Base-by-base conservation (phyloP, 2,113 vertebrate species). In the Alectura lathami region DNA sequence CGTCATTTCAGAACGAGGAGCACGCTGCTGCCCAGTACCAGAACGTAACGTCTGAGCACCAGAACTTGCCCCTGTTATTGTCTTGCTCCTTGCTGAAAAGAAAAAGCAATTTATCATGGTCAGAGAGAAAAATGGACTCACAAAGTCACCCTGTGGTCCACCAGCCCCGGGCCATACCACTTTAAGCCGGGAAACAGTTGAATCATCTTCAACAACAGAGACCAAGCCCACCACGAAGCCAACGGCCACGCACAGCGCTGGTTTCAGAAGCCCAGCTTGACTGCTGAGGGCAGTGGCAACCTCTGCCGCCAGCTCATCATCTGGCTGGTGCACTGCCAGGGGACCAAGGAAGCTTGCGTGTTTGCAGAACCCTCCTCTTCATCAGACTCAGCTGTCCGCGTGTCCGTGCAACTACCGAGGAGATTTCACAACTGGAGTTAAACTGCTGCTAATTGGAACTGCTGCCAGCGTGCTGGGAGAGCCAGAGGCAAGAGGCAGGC, bases 21-120 rank as follows among this genome's bases (percentile, higher is more conserved):
- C 54, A 87, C 51, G 1, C 66, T 26, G 40, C 95, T 91, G 91
- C 91, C 88, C 86, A 68, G 83, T 43, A 75, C 88, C 92, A 95
- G 62, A 82, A 69, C 1, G 2, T 15, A 47, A 64, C 56, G 72
- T 8, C 91, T 93, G 48, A 69, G 53, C 91, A 92, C 60, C 80
- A 40, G 43, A 56, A 91, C 7, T 7, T 43, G 27, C 48, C 84
- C 76, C 83, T 84, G 64, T 84, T 38, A 72, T 86, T 88, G 53
- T 83, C 85, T 29, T 53, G 82, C 56, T 72, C 62, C 32, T 66
- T 67, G 66, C 50, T 86, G 45, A 56, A 54, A 88, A 62, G n/a
- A n/a, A 90, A 40, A 78, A 48, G 5, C 2, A 32, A 90, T 68
- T 48, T 22, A 68, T 24, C 60, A 4, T 2, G 32, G 68, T 56